Conservation (phyloP, 1,140 invertebrate genomes). For the Caenorhabditis briggsae region DNA sequence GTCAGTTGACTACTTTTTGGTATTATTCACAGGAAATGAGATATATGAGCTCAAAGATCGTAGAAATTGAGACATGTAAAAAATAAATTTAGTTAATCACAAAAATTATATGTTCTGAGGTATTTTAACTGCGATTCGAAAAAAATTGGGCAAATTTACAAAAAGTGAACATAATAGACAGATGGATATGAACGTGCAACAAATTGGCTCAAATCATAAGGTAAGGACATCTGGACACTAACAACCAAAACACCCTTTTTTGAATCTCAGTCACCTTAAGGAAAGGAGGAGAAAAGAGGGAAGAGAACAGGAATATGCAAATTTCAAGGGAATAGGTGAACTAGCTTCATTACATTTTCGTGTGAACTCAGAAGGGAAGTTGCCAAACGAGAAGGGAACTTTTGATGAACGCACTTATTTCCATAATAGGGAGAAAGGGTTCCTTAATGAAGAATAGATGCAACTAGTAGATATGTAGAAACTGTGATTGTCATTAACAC, state of each 20-base stretch:
- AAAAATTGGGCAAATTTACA: neutral
- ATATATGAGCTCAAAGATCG: no score
- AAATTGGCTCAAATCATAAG: constrained; percentile 49
- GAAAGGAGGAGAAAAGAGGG: neutral
- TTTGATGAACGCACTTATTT: constrained; percentile 8
- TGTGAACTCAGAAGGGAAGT: constrained; percentile 40
- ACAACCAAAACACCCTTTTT: neutral
- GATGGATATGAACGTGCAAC: neutral
- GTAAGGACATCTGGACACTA: constrained; percentile 17
- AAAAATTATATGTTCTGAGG: no score
- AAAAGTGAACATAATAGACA: neutral
- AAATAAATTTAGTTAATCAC: no score
- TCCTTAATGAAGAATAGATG: constrained; percentile 37
- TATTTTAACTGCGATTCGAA: no score
- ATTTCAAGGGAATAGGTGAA: constrained; percentile 35
- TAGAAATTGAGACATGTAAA: no score
- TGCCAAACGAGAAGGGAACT: neutral
- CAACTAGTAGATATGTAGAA: constrained; percentile 23
- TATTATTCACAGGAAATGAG: no score
- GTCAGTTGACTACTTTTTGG: no score
- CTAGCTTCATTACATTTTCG: constrained; percentile 49
- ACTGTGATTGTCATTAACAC: constrained; percentile 48
- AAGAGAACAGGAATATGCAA: constrained; percentile 26
- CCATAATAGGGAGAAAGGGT: constrained; percentile 12
- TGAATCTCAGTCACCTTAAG: neutral